A percentile compares a stretch with the other conserved stretches of the same genome.
These are phyloP conservation scores for Sebastes vulpes DNA, from an alignment of 2,797 vertebrate species.

Conservation along the genomic window DNA sequence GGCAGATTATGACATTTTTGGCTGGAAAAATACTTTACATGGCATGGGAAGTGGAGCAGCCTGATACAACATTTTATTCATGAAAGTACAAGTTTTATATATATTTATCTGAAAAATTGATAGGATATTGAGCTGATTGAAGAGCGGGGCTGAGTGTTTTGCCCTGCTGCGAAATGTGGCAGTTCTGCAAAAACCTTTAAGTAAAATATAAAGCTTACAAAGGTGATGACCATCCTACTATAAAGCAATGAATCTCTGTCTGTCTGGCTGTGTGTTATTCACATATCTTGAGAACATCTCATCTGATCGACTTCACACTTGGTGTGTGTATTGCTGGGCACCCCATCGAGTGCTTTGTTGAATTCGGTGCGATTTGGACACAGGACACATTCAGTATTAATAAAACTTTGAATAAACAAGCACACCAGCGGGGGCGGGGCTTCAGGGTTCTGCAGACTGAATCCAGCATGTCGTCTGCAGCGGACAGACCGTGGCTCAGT, in stretches of 20 bases:
- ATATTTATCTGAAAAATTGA: neutral
- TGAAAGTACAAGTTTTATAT: neutral
- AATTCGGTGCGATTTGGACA: too few relatives aligned
- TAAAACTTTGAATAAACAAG: too few relatives aligned
- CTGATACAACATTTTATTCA: neutral
- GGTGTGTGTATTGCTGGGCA: too few relatives aligned
- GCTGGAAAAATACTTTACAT: neutral
- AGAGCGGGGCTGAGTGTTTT: neutral
- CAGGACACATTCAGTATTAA: too few relatives aligned
- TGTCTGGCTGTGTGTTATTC: too few relatives aligned
- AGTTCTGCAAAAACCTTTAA: neutral
- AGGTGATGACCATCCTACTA: neutral
- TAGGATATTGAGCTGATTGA: neutral
- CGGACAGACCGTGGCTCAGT: fast-evolving
- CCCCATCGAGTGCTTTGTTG: too few relatives aligned
- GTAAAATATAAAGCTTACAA: neutral
- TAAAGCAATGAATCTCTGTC: too few relatives aligned
- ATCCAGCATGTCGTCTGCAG: too few relatives aligned
- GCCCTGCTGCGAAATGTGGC: neutral
- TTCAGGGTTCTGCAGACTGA: too few relatives aligned
- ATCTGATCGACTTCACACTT: too few relatives aligned
- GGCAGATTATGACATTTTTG: neutral
- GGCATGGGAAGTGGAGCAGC: neutral
- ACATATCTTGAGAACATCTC: too few relatives aligned
- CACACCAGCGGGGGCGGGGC: too few relatives aligned